phyloP scores from a whole-genome alignment of 2,888 invertebrate genomes.

The Brachyopa scutellaris region DNA sequence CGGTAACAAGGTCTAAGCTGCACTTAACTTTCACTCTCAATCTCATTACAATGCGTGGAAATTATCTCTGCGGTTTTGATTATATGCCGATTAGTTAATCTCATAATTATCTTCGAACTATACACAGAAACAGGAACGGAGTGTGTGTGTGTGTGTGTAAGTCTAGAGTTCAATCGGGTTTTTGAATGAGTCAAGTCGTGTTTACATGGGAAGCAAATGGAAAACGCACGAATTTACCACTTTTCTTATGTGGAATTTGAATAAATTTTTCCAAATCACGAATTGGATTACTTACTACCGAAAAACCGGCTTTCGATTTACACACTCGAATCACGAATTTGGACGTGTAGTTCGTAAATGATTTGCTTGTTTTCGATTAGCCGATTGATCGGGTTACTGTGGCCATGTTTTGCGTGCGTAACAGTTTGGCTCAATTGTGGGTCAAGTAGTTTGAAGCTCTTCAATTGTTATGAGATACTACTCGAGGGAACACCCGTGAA shows the following conservation, averaged over 20 bases:
- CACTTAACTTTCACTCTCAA: conserved; percentile 48
- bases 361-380: conserved; percentile 50
- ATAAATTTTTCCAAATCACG: conserved; percentile 31
- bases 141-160: conserved; percentile 24
- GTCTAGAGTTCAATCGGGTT: conserved; percentile 16
- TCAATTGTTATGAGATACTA: no score
- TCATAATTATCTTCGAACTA: conserved; percentile 30
- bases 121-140: no score
- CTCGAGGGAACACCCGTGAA: no score
- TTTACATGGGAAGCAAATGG: conserved; percentile 22
- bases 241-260: conserved; percentile 24
- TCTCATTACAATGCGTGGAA: conserved; percentile 41
- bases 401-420: neutral
- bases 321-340: conserved; percentile 12
- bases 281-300: conserved; percentile 20
- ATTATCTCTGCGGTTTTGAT: conserved; percentile 48
- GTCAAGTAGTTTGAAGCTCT: neutral
- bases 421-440: neutral
- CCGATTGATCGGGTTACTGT: conserved; percentile 17
- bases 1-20: conserved; percentile 16
- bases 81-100: conserved; percentile 64
- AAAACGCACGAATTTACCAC: conserved; percentile 1
- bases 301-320: conserved; percentile 39
- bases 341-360: conserved; percentile 37
- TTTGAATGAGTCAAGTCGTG: neutral